Percentiles rank a stretch among this genome's conserved stretches.
These are phyloP conservation scores for Drosophila kepulauana DNA, from an alignment of 1,140 invertebrate species.

Conservation along the genomic window DNA sequence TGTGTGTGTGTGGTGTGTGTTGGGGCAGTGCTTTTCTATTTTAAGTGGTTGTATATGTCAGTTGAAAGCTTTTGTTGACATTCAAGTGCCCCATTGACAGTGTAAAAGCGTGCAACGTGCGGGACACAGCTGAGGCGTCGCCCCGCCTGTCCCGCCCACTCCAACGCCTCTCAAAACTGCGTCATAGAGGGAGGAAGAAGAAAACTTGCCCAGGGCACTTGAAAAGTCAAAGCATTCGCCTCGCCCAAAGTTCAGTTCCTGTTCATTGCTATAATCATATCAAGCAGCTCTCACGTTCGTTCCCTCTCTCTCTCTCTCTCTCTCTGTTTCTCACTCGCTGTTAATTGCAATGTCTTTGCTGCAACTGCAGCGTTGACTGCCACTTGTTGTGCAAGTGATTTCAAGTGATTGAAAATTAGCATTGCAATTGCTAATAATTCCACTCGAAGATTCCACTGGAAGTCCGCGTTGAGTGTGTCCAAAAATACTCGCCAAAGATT, in stretches of 20 bases:
- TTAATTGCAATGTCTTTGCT: slow-evolving; percentile 57
- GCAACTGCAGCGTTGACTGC: slow-evolving; percentile 22
- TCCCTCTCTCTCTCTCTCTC: background rate
- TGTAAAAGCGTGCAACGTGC: slow-evolving; percentile 67
- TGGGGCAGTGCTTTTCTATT: slow-evolving; percentile 69
- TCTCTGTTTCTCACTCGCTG: background rate
- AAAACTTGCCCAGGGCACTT: background rate
- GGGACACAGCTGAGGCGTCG: background rate
- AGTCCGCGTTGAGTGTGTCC: slow-evolving; percentile 25
- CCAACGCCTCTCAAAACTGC: background rate
- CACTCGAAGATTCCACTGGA: background rate
- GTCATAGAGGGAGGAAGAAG: background rate
- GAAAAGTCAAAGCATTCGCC: slow-evolving; percentile 43
- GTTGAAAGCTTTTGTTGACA: slow-evolving; percentile 81
- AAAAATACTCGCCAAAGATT: slow-evolving; percentile 41
- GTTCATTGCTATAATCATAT: slow-evolving; percentile 55
- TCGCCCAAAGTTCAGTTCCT: slow-evolving; percentile 30
- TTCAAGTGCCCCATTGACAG: slow-evolving; percentile 80
- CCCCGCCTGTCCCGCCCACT: background rate
- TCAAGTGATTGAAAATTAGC: background rate
- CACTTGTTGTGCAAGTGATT: background rate
- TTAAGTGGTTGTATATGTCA: slow-evolving; percentile 82
- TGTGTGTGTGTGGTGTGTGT: slow-evolving; percentile 8
- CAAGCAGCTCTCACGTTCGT: background rate
- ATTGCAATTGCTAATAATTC: too few relatives aligned